Base-by-base conservation (phyloP, 2,797 vertebrate genomes). In the Cyclura pinguis region DNA sequence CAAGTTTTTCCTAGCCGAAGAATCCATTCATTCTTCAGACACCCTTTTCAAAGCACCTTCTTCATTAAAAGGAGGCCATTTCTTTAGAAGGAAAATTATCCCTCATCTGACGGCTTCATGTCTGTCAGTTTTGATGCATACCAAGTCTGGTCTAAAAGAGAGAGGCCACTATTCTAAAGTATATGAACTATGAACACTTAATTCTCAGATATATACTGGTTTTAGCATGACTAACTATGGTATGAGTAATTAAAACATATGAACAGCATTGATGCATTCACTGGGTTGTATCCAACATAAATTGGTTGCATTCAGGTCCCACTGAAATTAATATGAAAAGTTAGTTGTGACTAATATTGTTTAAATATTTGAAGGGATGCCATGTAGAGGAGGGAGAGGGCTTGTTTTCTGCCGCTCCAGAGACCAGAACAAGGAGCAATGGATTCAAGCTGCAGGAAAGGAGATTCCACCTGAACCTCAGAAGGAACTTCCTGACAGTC, bases 191-290 rank as follows among this genome's bases (percentile, higher is more conserved):
- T 62, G 59, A n/a, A 24, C 29, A 64, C 27, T 4, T 62, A 64
- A 52, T 77, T 83, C n/a, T 42, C 57, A 77, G 72, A 52, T 64
- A 64, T 84, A 38, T 84, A 64, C 32, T 72, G 50, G 42, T 52
- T 85, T 85, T 52, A 72, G 32, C 29, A n/a, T 87, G 77, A 67
- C 47, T 29, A n/a, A 42, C 42, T 76, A 57, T 77, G 50, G 57
- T 69, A 55, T 87, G 80, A 52, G 22, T 76, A 42, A 76, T 52
- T 42, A 77, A 69, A 78, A 59, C 27, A 86, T 76, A 74, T 86
- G 24, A 22, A 77, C 67, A 84, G n/a, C 72, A 57, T 35, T 32
- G 29, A 50, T 62, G 10, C 59, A 83, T 87, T 83, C 42, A 57
- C 18, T 73, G 12, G 72, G 72, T 62, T 38, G 69, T 29, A 62